Conservation (phyloP, 2,113 vertebrate genomes). For the Caranx ignobilis region DNA sequence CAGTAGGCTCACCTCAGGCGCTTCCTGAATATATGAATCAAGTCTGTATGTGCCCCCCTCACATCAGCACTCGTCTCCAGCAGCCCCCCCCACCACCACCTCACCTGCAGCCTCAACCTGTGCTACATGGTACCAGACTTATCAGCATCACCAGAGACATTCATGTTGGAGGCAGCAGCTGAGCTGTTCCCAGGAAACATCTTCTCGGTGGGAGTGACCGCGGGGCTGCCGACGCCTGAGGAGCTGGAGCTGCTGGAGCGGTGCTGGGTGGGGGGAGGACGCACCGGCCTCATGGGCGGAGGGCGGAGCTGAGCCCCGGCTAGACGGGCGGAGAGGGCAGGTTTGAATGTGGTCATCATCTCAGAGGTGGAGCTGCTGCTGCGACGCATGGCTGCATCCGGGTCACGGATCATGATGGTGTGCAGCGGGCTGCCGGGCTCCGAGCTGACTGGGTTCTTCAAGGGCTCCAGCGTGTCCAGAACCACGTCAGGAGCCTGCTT, state of each 20-base stretch:
- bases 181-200: conserved; percentile 88
- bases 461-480: conserved; percentile 95
- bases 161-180: conserved; percentile 60
- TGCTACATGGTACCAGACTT: conserved; percentile 94
- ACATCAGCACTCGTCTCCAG: conserved; percentile 32
- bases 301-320: conserved; percentile 93
- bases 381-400: conserved; percentile 94
- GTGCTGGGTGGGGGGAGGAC: conserved; percentile 90
- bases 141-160: conserved; percentile 73
- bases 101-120: conserved; percentile 41
- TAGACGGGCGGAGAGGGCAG: conserved; percentile 91
- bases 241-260: conserved; percentile 97
- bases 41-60: conserved; percentile 40
- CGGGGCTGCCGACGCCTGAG: conserved; percentile 94
- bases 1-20: conserved; percentile 36
- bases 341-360: conserved; percentile 99
- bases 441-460: conserved; percentile 93
- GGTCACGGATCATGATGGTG: conserved; percentile 97
- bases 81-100: conserved; percentile 12
- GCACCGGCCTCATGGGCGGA: conserved; percentile 87
- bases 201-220: conserved; percentile 96
- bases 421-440: conserved; percentile 96
- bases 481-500: conserved; percentile 98
- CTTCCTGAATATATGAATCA: conserved; percentile 55
- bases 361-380: conserved; percentile 94